phyloP scores from a whole-genome alignment of 2,113 vertebrate genomes.

The Prunella himalayana region DNA sequence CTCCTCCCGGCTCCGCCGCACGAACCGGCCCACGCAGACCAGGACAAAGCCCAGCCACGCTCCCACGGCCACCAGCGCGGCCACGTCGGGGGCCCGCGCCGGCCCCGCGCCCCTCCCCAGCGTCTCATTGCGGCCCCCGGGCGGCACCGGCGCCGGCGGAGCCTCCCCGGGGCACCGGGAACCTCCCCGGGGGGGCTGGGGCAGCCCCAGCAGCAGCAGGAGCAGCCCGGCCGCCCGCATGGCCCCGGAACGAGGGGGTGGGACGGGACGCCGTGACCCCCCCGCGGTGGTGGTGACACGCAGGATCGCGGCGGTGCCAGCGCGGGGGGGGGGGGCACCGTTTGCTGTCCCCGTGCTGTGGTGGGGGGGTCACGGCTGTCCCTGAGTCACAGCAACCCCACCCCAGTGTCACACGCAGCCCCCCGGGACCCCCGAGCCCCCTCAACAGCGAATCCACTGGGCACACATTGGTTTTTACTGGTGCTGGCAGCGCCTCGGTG shows the following conservation, averaged over 20 bases:
- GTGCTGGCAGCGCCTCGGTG: fast-evolving
- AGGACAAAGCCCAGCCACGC: conserved; percentile 80
- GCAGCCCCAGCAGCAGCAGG: conserved; percentile 36
- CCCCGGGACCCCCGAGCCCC: fast-evolving
- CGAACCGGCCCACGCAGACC: conserved; percentile 74
- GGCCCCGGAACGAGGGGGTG: neutral
- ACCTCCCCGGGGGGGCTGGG: conserved; percentile 37
- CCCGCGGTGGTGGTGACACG: neutral
- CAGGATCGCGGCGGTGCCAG: neutral
- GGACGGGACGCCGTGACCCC: neutral
- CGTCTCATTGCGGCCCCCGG: neutral
- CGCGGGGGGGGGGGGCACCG: fast-evolving
- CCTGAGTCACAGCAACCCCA: neutral
- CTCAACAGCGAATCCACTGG: neutral
- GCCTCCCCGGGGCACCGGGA: conserved; percentile 65
- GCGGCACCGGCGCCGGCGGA: fast-evolving
- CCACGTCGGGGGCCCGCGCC: conserved; percentile 69
- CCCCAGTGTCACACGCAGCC: no score
- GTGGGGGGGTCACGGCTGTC: neutral
- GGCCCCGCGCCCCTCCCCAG: neutral
- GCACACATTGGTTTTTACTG: neutral
- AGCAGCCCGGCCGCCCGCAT: conserved; percentile 49
- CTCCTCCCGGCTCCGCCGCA: conserved; percentile 75
- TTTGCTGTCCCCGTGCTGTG: neutral
- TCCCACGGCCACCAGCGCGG: conserved; percentile 78